Evolutionary conservation across 1,140 invertebrate species (phyloP).

Genomic region (Pogonomyrmex californicus): DNA sequence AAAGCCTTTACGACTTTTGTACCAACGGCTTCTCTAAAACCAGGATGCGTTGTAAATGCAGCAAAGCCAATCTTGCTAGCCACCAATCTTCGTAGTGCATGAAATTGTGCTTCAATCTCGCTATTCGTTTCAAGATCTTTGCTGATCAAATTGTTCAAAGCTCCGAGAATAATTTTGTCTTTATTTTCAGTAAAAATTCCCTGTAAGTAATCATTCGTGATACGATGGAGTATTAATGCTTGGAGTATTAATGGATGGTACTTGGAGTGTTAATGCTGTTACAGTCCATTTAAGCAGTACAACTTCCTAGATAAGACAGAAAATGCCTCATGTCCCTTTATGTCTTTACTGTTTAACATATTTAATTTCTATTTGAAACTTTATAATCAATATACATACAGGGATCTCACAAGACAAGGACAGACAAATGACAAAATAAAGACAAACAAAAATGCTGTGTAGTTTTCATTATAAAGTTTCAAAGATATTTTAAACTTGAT

Average conservation of each 20-base stretch:
- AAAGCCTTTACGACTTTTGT: slow-evolving; percentile 96
- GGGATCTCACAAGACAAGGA: not conserved
- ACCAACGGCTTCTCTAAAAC: slow-evolving; percentile 98
- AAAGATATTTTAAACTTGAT: slow-evolving; percentile 30
- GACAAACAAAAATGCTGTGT: not conserved
- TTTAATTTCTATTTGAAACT: slow-evolving; percentile 10
- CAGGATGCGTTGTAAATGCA: slow-evolving; percentile 96
- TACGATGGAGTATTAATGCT: slow-evolving; percentile 74
- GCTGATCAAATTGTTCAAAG: slow-evolving; percentile 92
- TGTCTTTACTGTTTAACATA: slow-evolving; percentile 14
- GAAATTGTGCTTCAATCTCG: slow-evolving; percentile 97
- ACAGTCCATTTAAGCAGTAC: slow-evolving; percentile 85
- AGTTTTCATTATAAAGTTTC: slow-evolving; percentile 29
- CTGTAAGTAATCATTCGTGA: slow-evolving; percentile 88
- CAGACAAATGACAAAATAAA: not conserved
- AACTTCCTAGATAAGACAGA: slow-evolving; percentile 82
- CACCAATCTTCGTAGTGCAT: slow-evolving; percentile 96
- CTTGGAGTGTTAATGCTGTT: slow-evolving; percentile 81
- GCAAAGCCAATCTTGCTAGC: slow-evolving; percentile 99
- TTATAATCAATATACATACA: not conserved
- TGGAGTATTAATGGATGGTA: slow-evolving; percentile 79
- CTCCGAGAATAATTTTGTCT: slow-evolving; percentile 96
- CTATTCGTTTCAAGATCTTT: slow-evolving; percentile 90
- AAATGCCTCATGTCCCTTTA: slow-evolving; percentile 54
- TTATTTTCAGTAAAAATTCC: slow-evolving; percentile 99